Evolutionary conservation across 1,140 invertebrate species (phyloP), one percentile per base, ranked within the genome.

Genomic region (Rhopalosiphum maidis): DNA sequence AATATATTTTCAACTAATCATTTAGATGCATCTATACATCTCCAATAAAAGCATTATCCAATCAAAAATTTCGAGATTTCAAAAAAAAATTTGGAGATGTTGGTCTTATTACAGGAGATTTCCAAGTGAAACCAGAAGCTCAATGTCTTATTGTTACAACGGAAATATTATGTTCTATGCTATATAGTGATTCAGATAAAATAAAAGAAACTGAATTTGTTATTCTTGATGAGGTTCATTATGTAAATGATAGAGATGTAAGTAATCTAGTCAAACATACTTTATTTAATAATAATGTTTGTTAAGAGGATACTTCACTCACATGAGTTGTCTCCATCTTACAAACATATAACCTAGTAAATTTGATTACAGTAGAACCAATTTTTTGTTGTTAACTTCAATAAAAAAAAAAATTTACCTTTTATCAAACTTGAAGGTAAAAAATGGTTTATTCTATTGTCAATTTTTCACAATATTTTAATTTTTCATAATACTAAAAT

Each of bases 201-300:
- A 97, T 99, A 7, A 96, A 98, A 93, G 99, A 99, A 96, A 96
- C 99, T 87, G 99, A 99, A 95, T 99, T 98, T 96, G 99, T 99
- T 7, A 99, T 99, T 94, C 99, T 99, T 95, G 99, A 99, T 95
- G 99, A 99, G 96, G 99, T 99, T 46, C 99, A 99, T 95, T 99
- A 99, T 95, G 98, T 99, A 88, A 99, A 99, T 95, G 98, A 99
- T 96, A 96, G 97, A 90, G 99, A 99, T 96, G 97, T 98, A 95
- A 95, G 95, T 95, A 93, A 93, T 43, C n/a, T 82, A 90, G 83
- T 22, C 23, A 41, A 68, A 35, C 55, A 23, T 89, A 30, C 30
- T 46, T 90, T 85, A 60, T 60, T 87, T 46, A 35, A 46, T 90
- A 37, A 46, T 90, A n/a, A 82, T 90, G 3, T 60, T 46, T 30